A percentile compares a stretch with the other conserved stretches of the same genome.
phyloP scores from a whole-genome alignment of 2,797 vertebrate genomes.

The Oreortyx pictus region DNA sequence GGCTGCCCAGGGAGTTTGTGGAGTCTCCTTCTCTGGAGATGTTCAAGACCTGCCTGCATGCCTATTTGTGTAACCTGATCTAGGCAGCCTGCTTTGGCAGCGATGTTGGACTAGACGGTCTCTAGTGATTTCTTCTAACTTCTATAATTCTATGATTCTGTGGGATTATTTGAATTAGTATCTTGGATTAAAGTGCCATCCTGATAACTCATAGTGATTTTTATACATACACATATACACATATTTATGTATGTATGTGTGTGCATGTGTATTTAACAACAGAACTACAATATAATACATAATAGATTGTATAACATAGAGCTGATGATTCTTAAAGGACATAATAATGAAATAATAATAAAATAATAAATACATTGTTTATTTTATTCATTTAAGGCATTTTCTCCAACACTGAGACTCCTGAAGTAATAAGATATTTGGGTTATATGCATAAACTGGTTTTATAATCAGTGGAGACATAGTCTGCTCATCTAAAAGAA shows the following conservation, averaged over 20 bases:
- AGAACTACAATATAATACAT: neutral
- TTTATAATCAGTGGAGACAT: neutral
- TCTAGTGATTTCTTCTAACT: too few species aligned
- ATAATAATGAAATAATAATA: neutral
- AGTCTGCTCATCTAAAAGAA: neutral
- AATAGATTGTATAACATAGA: neutral
- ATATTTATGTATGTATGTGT: neutral
- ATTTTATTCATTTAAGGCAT: neutral
- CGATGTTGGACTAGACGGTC: too few species aligned
- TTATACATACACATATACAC: rapidly evolving
- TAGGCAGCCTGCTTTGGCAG: too few species aligned
- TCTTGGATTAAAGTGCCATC: neutral
- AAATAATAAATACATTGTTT: neutral
- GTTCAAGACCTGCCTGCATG: too few species aligned
- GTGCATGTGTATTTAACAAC: neutral
- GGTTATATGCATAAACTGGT: neutral
- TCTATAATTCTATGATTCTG: too few species aligned
- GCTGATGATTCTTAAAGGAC: neutral
- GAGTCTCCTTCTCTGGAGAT: too few species aligned
- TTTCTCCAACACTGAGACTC: neutral
- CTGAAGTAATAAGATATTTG: neutral
- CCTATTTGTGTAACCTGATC: too few species aligned
- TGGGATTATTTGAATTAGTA: neutral
- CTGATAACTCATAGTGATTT: neutral
- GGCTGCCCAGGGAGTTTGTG: too few species aligned